A percentile compares a stretch with the other conserved stretches of the same genome.
These are phyloP conservation scores for Eupithecia tripunctaria DNA, from an alignment of 2,888 invertebrate species.

Conservation along the genomic window DNA sequence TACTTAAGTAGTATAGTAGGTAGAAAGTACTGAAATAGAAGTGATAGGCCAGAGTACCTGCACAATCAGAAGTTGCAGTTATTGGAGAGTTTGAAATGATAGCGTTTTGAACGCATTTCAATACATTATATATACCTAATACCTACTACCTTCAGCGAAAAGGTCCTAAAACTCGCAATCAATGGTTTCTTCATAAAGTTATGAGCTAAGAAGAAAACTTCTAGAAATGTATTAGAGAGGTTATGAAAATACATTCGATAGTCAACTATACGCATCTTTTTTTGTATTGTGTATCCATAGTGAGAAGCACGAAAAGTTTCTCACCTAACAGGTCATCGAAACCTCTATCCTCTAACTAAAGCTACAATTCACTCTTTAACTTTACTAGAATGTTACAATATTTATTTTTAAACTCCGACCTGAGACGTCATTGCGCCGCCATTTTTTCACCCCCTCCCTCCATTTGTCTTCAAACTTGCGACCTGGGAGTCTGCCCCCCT, in stretches of 20 bases:
- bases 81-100: too few relatives aligned
- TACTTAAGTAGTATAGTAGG: too few relatives aligned
- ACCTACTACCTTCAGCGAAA: too few relatives aligned
- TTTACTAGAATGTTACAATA: constrained; percentile 47
- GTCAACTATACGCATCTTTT: background rate
- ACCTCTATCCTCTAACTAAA: constrained; percentile 26
- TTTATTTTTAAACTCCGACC: constrained; percentile 64
- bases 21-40: too few relatives aligned
- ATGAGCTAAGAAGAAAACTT: too few relatives aligned
- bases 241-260: background rate
- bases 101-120: too few relatives aligned
- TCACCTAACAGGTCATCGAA: constrained; percentile 27
- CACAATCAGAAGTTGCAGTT: too few relatives aligned
- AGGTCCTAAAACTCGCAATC: too few relatives aligned
- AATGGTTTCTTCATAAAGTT: too few relatives aligned
- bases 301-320: constrained; percentile 1
- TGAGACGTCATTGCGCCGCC: constrained; percentile 64
- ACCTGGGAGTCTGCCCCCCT: constrained; percentile 57
- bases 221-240: background rate
- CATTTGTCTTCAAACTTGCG: constrained; percentile 75
- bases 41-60: too few relatives aligned
- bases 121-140: too few relatives aligned
- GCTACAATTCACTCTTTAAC: constrained; percentile 43
- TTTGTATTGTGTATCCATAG: background rate
- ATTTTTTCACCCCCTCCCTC: constrained; percentile 62